Base-by-base conservation (phyloP, 2,113 vertebrate species). In the Takifugu bimaculatus region DNA sequence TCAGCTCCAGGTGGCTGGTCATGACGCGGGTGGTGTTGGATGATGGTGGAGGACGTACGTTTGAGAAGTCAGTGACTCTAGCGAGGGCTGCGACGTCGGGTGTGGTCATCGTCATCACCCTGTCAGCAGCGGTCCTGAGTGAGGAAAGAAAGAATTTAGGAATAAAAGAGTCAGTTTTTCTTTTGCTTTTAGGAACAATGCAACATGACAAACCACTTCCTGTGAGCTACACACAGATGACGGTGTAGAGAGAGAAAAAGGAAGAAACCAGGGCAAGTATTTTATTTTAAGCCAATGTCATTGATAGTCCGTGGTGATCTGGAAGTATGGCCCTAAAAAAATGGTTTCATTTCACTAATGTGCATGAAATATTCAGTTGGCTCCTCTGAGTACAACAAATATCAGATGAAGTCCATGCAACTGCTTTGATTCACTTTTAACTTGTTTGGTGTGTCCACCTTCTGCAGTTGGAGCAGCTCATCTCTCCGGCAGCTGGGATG, bases 1-100 rank as follows among this genome's bases (percentile, higher is more conserved):
- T 91, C 50, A 98, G 92, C 88, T 98, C 96, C 91, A 94, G 89
- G 57, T 96, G 95, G 86, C 90, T 95, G 75, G 96, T 92, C 95
- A 98, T 98, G 54, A 64, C 60, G 83, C 13, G 13, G 45, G 59
- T 45, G 27, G 66, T 28, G 45, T 57, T 25, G 63, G 64, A 35
- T 32, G 64, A 53, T 45, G 53, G 50, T 3, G 14, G 56, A 39
- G 50, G 53, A 26, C 28, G 39, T 52, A 53, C 42, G 58, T 7
- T 5, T 4, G 6, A 29, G 45, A 26, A 29, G 13, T 11, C 57
- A 6, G 3, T 1, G 50, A 29, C 53, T 65, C 68, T 88, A 88
- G 53, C 76, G 74, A 66, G 83, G 85, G 55, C 75, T 82, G 79
- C 85, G 82, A 75, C 74, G 85, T 71, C 64, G 58, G 60, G 70